Evolutionary conservation across 2,113 vertebrate genomes (phyloP).

Genomic region (Chaenogobius annularis): DNA sequence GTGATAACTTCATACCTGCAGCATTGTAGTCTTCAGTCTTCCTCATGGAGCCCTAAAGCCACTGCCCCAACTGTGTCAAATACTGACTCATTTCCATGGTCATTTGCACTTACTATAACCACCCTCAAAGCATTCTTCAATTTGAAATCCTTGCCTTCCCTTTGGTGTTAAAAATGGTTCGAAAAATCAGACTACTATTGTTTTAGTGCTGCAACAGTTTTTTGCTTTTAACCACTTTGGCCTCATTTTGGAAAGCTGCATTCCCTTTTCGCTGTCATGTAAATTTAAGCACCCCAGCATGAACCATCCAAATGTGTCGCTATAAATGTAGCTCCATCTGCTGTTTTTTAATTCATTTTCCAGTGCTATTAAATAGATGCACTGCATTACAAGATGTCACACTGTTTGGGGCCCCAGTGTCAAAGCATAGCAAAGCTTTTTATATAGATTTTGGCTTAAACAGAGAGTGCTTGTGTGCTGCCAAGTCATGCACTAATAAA

Average conservation of each 20-base stretch:
- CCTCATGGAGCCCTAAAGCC: background rate
- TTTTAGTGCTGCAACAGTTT: conserved; percentile 40
- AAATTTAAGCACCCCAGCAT: conserved; percentile 32
- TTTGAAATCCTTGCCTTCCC: conserved; percentile 11
- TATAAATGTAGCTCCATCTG: conserved; percentile 48
- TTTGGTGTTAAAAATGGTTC: conserved; percentile 4
- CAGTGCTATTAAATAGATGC: conserved; percentile 40
- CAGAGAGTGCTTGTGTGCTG: conserved; percentile 24
- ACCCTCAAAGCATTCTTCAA: background rate
- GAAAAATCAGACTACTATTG: conserved; percentile 35
- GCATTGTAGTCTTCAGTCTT: conserved; percentile 1
- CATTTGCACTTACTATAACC: conserved; percentile 16
- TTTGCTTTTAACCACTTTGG: conserved; percentile 56
- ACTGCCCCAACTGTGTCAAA: conserved; percentile 17
- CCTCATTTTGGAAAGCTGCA: conserved; percentile 35
- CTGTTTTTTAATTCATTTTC: conserved; percentile 20
- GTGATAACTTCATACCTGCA: background rate
- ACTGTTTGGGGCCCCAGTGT: conserved; percentile 14
- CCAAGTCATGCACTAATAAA: conserved; percentile 44
- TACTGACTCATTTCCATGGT: conserved; percentile 22
- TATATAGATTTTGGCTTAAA: conserved; percentile 20
- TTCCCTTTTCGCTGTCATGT: conserved; percentile 28
- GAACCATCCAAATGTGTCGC: conserved; percentile 43
- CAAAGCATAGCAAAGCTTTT: conserved; percentile 7
- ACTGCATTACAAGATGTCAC: conserved; percentile 8